These are phyloP conservation scores for Athripsodes cinereus DNA, from an alignment of 2,888 invertebrate species.

Conservation along the genomic window DNA sequence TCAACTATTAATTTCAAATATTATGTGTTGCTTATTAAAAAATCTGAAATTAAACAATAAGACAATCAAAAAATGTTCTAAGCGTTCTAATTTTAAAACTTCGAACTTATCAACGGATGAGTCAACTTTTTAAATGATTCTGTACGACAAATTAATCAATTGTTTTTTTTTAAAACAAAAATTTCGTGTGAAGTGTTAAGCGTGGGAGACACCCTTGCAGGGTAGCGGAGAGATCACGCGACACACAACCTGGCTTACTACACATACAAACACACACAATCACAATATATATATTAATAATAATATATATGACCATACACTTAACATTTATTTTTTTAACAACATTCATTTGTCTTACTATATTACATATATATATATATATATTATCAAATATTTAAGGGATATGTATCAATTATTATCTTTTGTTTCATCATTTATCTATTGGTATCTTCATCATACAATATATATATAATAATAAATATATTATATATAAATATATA, in stretches of 20 bases:
- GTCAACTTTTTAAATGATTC: too few relatives aligned
- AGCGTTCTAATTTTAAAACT: too few relatives aligned
- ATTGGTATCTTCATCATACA: conserved; percentile 10
- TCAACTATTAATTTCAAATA: too few relatives aligned
- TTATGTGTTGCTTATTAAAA: too few relatives aligned
- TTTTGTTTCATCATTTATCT: conserved; percentile 28
- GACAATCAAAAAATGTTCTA: too few relatives aligned
- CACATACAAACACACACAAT: conserved; percentile 3
- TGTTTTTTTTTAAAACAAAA: too few relatives aligned
- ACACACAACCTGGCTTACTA: neutral
- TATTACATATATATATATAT: too few relatives aligned
- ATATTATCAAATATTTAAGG: conserved; percentile 28
- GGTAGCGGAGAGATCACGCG: neutral
- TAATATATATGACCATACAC: conserved; percentile 13
- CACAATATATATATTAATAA: conserved; percentile 7
- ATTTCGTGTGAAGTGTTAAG: too few relatives aligned
- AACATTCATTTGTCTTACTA: neutral
- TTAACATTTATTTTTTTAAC: neutral
- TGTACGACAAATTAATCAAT: too few relatives aligned
- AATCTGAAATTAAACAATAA: too few relatives aligned
- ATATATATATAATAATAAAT: conserved; percentile 8
- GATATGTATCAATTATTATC: conserved; percentile 29
- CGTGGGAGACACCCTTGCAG: too few relatives aligned
- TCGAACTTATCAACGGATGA: too few relatives aligned
- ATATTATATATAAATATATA: conserved; percentile 10